phyloP scores from a whole-genome alignment of 2,888 invertebrate species.

The Gastracanthus pulcherrimus region DNA sequence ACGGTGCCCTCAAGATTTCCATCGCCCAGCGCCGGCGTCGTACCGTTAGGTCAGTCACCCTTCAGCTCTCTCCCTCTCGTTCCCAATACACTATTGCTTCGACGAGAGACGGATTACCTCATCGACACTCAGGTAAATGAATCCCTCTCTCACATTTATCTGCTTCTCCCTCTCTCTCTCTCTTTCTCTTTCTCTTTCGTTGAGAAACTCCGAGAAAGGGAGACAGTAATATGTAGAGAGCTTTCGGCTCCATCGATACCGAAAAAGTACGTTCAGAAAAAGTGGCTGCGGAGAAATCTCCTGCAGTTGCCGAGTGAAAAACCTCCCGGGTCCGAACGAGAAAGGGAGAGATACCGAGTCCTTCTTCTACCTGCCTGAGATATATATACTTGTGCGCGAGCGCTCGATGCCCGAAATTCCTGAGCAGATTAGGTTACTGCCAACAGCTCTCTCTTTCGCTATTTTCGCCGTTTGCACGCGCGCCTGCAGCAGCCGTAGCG shows the following conservation, averaged over 20 bases:
- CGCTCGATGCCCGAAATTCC: conserved; percentile 57
- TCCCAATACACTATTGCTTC: too few relatives aligned
- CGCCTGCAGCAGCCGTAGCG: too few relatives aligned
- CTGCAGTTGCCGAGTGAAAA: neutral
- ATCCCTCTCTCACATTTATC: neutral
- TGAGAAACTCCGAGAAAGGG: neutral
- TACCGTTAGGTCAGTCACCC: conserved; percentile 58
- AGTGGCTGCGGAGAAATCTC: neutral
- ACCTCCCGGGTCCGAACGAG: neutral
- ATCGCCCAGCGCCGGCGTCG: neutral
- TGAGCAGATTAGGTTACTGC: conserved; percentile 62
- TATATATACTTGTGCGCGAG: neutral
- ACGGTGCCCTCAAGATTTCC: conserved; percentile 16
- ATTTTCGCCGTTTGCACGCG: neutral
- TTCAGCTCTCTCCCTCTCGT: conserved; percentile 39
- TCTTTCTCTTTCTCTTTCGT: neutral
- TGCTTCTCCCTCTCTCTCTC: neutral
- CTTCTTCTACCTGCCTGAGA: conserved; percentile 1
- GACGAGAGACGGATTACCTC: conserved; percentile 52
- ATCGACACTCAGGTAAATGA: conserved; percentile 48
- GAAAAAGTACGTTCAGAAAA: too few relatives aligned
- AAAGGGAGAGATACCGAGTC: too few relatives aligned
- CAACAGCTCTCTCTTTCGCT: neutral
- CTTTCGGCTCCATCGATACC: neutral
- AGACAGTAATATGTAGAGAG: too few relatives aligned